Conservation (phyloP, 1,140 invertebrate species). For the Drosophila sechellia region DNA sequence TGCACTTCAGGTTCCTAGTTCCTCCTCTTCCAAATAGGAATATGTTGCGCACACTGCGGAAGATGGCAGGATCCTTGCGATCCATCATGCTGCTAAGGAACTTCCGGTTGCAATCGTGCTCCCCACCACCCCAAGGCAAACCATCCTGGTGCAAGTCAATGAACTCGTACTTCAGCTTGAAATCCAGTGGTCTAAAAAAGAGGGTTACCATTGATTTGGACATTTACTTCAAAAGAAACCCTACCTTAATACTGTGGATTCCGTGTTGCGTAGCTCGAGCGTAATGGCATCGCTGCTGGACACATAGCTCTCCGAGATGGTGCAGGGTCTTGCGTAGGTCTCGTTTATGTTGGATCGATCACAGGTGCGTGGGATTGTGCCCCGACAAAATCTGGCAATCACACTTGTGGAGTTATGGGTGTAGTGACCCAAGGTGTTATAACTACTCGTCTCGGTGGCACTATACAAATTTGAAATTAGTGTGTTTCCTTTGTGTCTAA, state of each 20-base stretch:
- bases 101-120: conserved; percentile 81
- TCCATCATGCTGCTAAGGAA: conserved; percentile 88
- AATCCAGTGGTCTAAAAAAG: conserved; percentile 87
- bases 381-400: conserved; percentile 91
- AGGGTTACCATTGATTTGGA: conserved; percentile 68
- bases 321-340: conserved; percentile 88
- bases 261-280: conserved; percentile 90
- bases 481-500: neutral
- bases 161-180: conserved; percentile 95
- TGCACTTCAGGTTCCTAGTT: conserved; percentile 91
- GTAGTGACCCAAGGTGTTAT: conserved; percentile 59
- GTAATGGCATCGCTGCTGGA: conserved; percentile 92
- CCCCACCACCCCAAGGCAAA: conserved; percentile 88
- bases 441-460: conserved; percentile 47
- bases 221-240: neutral
- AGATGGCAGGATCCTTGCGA: conserved; percentile 86
- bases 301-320: conserved; percentile 92
- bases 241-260: conserved; percentile 91
- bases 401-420: conserved; percentile 88
- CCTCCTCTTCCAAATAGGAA: conserved; percentile 95
- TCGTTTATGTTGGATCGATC: conserved; percentile 87
- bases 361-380: conserved; percentile 90
- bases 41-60: conserved; percentile 91
- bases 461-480: neutral
- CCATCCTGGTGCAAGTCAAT: conserved; percentile 94